Percentiles rank a stretch among this genome's conserved stretches.
Conservation (phyloP, 2,113 vertebrate species). For the Coptodon bakossiorum region DNA sequence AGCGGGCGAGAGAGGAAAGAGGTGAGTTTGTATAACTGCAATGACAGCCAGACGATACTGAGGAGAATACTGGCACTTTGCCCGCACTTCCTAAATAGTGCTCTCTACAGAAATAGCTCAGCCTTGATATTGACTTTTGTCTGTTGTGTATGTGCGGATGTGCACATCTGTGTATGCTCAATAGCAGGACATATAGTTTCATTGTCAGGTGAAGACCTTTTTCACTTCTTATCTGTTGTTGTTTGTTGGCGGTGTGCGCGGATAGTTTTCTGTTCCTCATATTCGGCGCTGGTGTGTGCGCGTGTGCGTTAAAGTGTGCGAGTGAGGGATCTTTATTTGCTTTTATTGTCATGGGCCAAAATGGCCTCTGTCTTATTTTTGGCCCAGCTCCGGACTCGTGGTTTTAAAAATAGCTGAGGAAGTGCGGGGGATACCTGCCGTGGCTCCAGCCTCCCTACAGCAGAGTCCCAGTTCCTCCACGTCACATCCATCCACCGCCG, state of each 20-base stretch:
- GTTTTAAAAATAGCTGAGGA: constrained; percentile 74
- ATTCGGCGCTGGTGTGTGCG: not conserved
- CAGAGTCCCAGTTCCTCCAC: constrained; percentile 43
- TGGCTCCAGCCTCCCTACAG: constrained; percentile 55
- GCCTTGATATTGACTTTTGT: constrained; percentile 74
- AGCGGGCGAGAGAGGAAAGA: constrained; percentile 50
- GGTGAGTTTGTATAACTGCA: constrained; percentile 67
- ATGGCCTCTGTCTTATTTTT: constrained; percentile 74
- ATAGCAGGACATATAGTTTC: constrained; percentile 9
- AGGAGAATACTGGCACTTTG: constrained; percentile 65
- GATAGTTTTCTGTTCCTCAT: not conserved
- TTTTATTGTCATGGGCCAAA: constrained; percentile 64
- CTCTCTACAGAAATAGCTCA: constrained; percentile 74
- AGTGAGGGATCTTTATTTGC: not conserved
- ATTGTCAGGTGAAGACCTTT: constrained; percentile 29
- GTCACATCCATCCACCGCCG: constrained; percentile 54
- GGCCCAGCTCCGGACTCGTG: constrained; percentile 51
- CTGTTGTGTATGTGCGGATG: constrained; percentile 30
- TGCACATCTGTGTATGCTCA: constrained; percentile 28
- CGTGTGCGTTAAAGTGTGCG: not conserved
- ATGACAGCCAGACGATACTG: constrained; percentile 65
- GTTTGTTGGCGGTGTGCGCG: not conserved
- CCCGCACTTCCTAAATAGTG: constrained; percentile 73
- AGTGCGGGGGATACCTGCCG: constrained; percentile 74
- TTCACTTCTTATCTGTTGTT: not conserved